A percentile compares a stretch with the other conserved stretches of the same genome.
Evolutionary conservation across 2,888 invertebrate species (phyloP).

Genomic region (Portevinia maculata): DNA sequence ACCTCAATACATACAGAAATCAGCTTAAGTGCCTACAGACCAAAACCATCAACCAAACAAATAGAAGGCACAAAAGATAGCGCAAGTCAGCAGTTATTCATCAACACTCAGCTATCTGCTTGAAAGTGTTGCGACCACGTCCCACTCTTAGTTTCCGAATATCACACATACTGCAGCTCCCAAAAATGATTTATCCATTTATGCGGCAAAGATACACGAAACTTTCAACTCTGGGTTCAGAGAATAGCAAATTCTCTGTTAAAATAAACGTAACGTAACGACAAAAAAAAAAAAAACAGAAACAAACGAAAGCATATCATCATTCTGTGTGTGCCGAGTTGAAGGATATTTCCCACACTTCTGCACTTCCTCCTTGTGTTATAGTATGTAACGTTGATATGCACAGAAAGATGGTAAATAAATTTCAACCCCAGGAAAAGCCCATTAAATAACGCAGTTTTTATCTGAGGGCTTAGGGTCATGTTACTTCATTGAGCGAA

Average conservation of each 20-base stretch:
- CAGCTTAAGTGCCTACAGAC: constrained; percentile 3
- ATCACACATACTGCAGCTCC: constrained; percentile 21
- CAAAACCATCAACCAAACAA: constrained; percentile 4
- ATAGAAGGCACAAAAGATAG: constrained; percentile 16
- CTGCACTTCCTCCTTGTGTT: constrained; percentile 1
- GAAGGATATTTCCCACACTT: constrained; percentile 31
- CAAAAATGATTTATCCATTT: constrained; percentile 61
- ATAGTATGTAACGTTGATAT: constrained; percentile 10
- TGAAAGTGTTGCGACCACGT: constrained; percentile 32
- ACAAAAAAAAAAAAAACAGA: constrained; percentile 6
- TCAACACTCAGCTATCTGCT: constrained; percentile 43
- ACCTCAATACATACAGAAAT: neutral
- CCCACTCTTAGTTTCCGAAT: constrained; percentile 11
- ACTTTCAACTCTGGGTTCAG: constrained; percentile 29
- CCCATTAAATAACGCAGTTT: constrained; percentile 55
- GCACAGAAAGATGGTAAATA: constrained; percentile 29
- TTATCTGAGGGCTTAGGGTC: constrained; percentile 48
- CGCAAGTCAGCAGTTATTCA: constrained; percentile 64
- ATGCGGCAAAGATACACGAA: constrained; percentile 38
- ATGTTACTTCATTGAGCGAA: neutral
- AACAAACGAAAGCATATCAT: constrained; percentile 41
- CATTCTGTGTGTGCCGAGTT: constrained; percentile 23
- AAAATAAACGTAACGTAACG: constrained; percentile 15
- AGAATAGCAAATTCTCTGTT: constrained; percentile 11
- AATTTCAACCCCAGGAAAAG: constrained; percentile 36